Evolutionary conservation across 2,113 vertebrate genomes (phyloP), one percentile per base, ranked within the genome.

Genomic region (Leptobrachium ailaonicum): DNA sequence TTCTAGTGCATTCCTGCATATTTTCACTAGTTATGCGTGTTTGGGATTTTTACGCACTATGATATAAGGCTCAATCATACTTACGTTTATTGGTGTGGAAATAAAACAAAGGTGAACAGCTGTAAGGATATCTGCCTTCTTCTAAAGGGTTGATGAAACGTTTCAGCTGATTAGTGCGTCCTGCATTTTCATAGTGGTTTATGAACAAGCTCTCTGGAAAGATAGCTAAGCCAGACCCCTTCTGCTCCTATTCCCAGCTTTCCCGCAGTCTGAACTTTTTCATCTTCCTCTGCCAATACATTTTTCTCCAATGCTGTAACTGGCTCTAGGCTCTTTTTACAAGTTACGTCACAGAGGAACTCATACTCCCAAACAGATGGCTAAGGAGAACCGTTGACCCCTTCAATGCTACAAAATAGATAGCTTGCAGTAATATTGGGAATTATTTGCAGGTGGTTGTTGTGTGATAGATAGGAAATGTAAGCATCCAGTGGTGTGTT

Each of bases 261-360:
- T 53, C 63, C 43, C 43, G 62, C 71, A 69, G 71, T 9, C 71
- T 81, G 64, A 81, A 81, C 72, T 62, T 81, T 69, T 75, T 81
- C 54, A 62, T 58, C 32, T n/a, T 45, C 40, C 41, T 58, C 54
- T 80, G 77, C 79, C 72, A 75, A 69, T 58, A 56, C 79, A 81
- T 81, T 75, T 81, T 81, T 81, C 69, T 68, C 79, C 66, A 62
- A 74, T 81, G 79, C 58, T 75, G 79, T 81, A 54, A 81, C 62
- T 69, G 79, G 79, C 63, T 75, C 43, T 40, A 66, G 44, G 63
- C 53, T 74, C 9, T 73, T 66, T 68, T 73, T 74, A 63, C 76
- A 62, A 4, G 71, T 47, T 69, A 81, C 79, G 72, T 81, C 63
- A 74, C 71, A 80, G 45, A 73, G 70, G 64, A 75, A 80, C 68